Conservation (phyloP, 2,113 vertebrate genomes). For the Corythornis vintsioides region DNA sequence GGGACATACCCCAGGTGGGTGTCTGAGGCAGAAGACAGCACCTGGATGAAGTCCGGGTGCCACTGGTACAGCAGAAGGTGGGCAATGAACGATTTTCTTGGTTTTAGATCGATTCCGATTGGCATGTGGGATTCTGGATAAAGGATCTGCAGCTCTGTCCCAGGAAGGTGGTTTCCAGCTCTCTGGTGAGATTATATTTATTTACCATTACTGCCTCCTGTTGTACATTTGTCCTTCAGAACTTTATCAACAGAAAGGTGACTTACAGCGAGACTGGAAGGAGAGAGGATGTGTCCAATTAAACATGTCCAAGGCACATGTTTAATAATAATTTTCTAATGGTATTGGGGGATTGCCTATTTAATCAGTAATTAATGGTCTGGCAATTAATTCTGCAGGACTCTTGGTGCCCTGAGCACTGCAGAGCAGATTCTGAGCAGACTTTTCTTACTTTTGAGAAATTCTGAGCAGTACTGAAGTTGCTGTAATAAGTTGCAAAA, state of each 20-base stretch:
- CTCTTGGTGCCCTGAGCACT: not conserved
- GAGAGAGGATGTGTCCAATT: conserved; percentile 44
- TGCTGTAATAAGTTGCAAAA: conserved; percentile 51
- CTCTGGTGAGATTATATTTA: not conserved
- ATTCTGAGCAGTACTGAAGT: conserved; percentile 39
- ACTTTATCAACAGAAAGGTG: conserved; percentile 48
- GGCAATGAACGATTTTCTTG: not conserved
- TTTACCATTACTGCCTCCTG: not conserved
- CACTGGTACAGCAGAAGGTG: not conserved
- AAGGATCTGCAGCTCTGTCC: not conserved
- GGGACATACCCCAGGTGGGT: not conserved
- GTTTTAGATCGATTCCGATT: not conserved
- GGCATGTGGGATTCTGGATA: not conserved
- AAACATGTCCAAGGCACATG: not conserved
- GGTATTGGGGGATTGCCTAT: conserved; percentile 62
- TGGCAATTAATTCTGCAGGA: conserved; percentile 64
- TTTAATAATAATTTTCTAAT: conserved; percentile 59
- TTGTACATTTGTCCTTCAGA: not conserved
- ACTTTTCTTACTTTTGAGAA: conserved; percentile 11
- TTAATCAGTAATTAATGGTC: conserved; percentile 69
- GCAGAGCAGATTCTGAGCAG: conserved; percentile 35
- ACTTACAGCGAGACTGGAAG: conserved; percentile 2
- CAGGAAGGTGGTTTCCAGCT: not conserved
- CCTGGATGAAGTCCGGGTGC: not conserved
- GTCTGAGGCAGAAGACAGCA: not conserved